These are phyloP conservation scores for Nomada fabriciana DNA, from an alignment of 2,888 invertebrate species.

Conservation along the genomic window DNA sequence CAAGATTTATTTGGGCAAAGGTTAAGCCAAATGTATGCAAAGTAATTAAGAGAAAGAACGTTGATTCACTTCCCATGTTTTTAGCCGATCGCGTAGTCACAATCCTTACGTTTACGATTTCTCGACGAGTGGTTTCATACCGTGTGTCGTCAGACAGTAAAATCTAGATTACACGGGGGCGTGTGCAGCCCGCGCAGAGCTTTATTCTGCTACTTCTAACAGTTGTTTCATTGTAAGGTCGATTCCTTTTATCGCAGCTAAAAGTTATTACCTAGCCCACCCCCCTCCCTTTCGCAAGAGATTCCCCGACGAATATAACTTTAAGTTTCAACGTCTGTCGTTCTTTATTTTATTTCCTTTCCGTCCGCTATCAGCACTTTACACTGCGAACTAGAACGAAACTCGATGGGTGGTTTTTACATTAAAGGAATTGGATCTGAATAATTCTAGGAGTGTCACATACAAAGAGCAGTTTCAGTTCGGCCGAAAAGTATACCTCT, in stretches of 20 bases:
- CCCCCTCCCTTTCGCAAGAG: conserved; percentile 33
- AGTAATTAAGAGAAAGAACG: background rate
- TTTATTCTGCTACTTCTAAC: conserved; percentile 37
- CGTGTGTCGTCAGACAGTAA: conserved; percentile 71
- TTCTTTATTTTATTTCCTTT: conserved; percentile 34
- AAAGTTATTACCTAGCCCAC: conserved; percentile 64
- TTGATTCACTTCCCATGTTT: background rate
- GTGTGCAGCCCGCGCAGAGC: conserved; percentile 38
- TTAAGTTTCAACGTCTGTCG: conserved; percentile 13
- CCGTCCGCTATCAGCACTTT: background rate
- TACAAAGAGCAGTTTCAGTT: background rate
- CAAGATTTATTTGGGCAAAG: background rate
- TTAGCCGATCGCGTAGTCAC: background rate
- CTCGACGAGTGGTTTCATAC: conserved; percentile 16
- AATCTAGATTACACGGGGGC: conserved; percentile 64
- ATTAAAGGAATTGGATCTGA: background rate
- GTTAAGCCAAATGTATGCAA: background rate
- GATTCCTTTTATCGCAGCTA: conserved; percentile 73
- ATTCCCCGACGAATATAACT: conserved; percentile 37
- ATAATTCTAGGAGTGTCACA: background rate
- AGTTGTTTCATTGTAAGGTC: conserved; percentile 60
- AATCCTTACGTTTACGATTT: background rate
- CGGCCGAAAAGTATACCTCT: no score
- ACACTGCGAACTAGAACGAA: background rate
- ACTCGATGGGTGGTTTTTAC: background rate